Percentiles rank a stretch among this genome's conserved stretches.
Conservation (phyloP, 2,113 vertebrate genomes). For the Tetrax tetrax region DNA sequence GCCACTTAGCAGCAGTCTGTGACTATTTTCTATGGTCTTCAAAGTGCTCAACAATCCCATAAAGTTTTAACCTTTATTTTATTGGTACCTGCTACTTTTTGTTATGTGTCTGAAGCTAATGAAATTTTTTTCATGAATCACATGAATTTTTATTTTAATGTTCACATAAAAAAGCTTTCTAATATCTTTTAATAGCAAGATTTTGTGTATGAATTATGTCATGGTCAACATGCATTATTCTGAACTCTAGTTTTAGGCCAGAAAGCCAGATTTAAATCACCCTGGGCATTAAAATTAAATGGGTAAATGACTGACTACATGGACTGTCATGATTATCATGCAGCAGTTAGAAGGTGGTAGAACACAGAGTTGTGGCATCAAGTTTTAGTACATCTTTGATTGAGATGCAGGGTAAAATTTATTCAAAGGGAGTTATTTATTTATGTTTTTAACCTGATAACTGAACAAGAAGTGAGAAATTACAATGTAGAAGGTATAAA, state of each 20-base stretch:
- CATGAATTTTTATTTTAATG: constrained; percentile 20
- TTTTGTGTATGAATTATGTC: neutral
- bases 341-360: neutral
- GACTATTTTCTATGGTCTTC: neutral
- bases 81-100: constrained; percentile 1
- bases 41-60: neutral
- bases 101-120: neutral
- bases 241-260: neutral
- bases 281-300: neutral
- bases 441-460: neutral
- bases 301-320: neutral
- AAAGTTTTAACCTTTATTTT: constrained; percentile 40
- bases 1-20: neutral
- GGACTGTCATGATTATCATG: neutral
- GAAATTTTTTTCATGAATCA: constrained; percentile 23
- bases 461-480: neutral
- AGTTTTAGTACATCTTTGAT: neutral
- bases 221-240: neutral
- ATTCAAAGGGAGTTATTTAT: neutral
- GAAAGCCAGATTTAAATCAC: neutral
- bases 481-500: neutral
- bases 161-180: constrained; percentile 32
- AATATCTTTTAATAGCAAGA: neutral
- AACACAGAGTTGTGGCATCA: neutral
- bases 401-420: neutral